These are phyloP conservation scores for Pitangus sulphuratus DNA, from an alignment of 2,797 vertebrate species.

Conservation along the genomic window DNA sequence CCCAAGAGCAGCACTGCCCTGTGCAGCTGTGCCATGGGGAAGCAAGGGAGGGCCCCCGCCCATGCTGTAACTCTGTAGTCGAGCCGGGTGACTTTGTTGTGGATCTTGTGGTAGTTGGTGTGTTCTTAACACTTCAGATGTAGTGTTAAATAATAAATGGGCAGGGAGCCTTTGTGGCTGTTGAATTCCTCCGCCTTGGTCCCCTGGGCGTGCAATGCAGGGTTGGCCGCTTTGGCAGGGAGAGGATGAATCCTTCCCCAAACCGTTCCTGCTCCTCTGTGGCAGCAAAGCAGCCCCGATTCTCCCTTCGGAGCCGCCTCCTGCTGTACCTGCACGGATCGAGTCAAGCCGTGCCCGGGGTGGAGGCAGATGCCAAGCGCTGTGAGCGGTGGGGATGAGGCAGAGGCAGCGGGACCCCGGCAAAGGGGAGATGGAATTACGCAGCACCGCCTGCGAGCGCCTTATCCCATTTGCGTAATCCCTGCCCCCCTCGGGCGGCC, in stretches of 20 bases:
- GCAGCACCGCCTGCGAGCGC: conserved; percentile 16
- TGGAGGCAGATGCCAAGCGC: background rate
- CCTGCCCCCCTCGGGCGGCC: background rate
- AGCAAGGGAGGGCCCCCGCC: background rate
- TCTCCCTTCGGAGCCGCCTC: background rate
- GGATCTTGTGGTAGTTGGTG: background rate
- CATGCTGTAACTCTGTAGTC: rapidly evolving
- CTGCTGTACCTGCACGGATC: rapidly evolving
- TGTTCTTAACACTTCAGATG: background rate
- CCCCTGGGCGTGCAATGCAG: rapidly evolving
- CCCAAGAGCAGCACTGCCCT: background rate
- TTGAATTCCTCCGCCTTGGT: background rate
- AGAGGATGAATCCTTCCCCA: background rate
- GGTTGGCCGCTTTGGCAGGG: background rate
- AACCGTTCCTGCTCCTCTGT: background rate
- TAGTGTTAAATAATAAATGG: background rate
- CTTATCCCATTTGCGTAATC: conserved; percentile 11
- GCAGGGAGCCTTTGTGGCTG: background rate
- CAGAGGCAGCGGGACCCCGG: background rate
- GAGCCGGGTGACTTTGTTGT: background rate
- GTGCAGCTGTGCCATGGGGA: background rate
- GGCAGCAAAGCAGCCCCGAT: rapidly evolving
- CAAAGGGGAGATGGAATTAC: background rate
- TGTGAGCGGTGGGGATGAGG: background rate
- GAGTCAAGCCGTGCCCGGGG: background rate